A percentile compares a stretch with the other conserved stretches of the same genome.
phyloP scores from a whole-genome alignment of 2,113 vertebrate genomes.

The Eptatretus burgeri region DNA sequence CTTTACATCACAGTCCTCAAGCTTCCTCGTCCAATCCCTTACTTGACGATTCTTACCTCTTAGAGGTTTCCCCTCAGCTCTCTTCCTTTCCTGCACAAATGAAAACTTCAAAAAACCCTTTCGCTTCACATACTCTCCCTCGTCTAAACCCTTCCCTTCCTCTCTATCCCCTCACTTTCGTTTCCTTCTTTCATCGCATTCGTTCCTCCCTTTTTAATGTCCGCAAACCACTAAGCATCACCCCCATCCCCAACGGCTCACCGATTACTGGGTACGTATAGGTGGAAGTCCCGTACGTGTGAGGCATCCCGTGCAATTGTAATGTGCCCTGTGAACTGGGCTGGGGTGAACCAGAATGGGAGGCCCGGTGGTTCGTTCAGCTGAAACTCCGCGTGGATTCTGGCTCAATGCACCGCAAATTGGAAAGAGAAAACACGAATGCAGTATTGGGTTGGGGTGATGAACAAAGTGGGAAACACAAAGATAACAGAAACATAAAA shows the following conservation, averaged over 20 bases:
- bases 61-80: too few relatives aligned
- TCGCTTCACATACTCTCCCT: too few relatives aligned
- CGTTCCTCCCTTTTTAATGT: too few relatives aligned
- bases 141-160: too few relatives aligned
- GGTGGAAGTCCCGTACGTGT: conserved; percentile 48
- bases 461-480: neutral
- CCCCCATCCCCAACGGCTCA: conserved; percentile 11
- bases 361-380: conserved; percentile 71
- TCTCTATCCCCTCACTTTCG: too few relatives aligned
- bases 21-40: too few relatives aligned
- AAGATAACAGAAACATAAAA: neutral
- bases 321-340: conserved; percentile 70
- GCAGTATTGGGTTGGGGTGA: neutral
- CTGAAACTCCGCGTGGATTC: conserved; percentile 90
- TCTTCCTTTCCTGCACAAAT: too few relatives aligned
- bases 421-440: neutral
- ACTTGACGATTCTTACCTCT: too few relatives aligned
- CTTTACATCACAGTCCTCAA: too few relatives aligned
- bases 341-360: conserved; percentile 92
- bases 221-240: too few relatives aligned
- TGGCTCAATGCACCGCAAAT: conserved; percentile 15
- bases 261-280: conserved; percentile 68
- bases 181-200: too few relatives aligned
- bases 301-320: conserved; percentile 55
- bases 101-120: too few relatives aligned